Evolutionary conservation across 1,140 invertebrate genomes (phyloP).

Genomic region (Rhagoletis pomonella): DNA sequence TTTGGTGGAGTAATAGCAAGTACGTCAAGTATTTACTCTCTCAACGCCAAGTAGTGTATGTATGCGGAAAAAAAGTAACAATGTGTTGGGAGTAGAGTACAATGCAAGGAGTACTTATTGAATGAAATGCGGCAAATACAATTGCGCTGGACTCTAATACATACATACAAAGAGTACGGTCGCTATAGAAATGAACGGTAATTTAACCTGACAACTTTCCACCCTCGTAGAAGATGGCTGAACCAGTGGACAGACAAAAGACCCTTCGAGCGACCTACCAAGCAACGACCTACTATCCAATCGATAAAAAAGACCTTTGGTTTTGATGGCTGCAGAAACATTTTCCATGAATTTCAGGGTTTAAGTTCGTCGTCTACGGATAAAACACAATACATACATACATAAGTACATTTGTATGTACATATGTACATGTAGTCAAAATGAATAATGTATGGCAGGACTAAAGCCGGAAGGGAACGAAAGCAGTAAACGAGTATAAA

Average conservation of each 20-base stretch:
- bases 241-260: background rate
- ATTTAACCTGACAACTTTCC: constrained; percentile 23
- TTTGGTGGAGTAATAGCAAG: too few species aligned
- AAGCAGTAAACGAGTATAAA: background rate
- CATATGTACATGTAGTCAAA: too few species aligned
- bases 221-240: background rate
- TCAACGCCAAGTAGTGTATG: too few species aligned
- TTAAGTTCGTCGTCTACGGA: background rate
- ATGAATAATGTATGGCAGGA: background rate
- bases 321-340: background rate
- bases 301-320: background rate
- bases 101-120: too few species aligned
- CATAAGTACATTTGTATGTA: too few species aligned
- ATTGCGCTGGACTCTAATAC: too few species aligned
- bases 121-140: too few species aligned
- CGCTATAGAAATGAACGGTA: background rate
- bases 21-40: too few species aligned
- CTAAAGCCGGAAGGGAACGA: background rate
- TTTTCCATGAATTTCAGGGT: constrained; percentile 11
- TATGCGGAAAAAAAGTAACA: too few species aligned
- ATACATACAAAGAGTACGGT: too few species aligned
- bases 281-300: background rate
- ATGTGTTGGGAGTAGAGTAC: too few species aligned
- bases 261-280: background rate
- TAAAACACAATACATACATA: background rate